A percentile compares a stretch with the other conserved stretches of the same genome.
Evolutionary conservation across 2,888 invertebrate species (phyloP).

Genomic region (Acronicta leporina): DNA sequence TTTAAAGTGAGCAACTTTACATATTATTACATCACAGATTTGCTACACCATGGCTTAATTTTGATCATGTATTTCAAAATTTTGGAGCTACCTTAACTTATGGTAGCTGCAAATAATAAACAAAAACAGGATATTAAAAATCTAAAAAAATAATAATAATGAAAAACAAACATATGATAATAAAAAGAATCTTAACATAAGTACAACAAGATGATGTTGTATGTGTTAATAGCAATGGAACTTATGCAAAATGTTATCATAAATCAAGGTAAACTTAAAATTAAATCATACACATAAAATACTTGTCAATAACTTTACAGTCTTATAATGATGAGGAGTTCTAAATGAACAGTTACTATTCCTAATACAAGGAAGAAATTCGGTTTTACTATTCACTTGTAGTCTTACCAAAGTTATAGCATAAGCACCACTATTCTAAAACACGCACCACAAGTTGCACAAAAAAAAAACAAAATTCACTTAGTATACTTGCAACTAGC

Average conservation of each 20-base stretch:
- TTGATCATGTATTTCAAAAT: constrained; percentile 33
- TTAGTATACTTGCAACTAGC: constrained; percentile 37
- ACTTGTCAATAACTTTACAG: constrained; percentile 68
- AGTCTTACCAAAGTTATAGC: constrained; percentile 46
- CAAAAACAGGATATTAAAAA: constrained; percentile 46
- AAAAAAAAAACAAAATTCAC: constrained; percentile 56
- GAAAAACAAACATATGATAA: constrained; percentile 56
- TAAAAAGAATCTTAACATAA: constrained; percentile 66
- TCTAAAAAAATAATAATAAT: constrained; percentile 44
- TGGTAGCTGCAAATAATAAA: constrained; percentile 42
- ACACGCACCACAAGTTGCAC: constrained; percentile 75
- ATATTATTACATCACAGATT: constrained; percentile 76
- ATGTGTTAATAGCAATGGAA: constrained; percentile 66
- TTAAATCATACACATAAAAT: constrained; percentile 60
- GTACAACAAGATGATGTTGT: constrained; percentile 76
- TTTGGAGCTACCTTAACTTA: constrained; percentile 37
- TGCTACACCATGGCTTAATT: constrained; percentile 45
- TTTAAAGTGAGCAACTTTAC: constrained; percentile 83
- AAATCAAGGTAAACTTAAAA: constrained; percentile 55
- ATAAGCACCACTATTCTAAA: constrained; percentile 76
- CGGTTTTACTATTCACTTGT: constrained; percentile 33
- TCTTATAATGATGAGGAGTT: constrained; percentile 56
- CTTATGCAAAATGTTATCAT: constrained; percentile 63
- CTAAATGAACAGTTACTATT: constrained; percentile 34
- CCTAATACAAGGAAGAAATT: constrained; percentile 49